Conservation (phyloP, 2,797 vertebrate genomes). For the Melanotaenia pygmaea region DNA sequence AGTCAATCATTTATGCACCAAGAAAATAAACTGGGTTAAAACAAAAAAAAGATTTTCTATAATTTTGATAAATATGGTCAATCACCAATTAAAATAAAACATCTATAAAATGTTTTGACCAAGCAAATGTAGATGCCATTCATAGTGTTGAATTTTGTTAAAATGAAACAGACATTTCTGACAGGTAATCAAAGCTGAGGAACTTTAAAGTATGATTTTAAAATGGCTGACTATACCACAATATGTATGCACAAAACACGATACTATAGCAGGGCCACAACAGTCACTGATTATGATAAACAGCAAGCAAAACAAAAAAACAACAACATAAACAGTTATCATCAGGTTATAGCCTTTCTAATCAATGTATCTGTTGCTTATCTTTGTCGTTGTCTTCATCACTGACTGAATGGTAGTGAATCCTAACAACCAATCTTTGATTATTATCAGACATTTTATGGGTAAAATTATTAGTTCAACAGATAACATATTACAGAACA, state of each 20-base stretch:
- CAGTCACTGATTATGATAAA: neutral
- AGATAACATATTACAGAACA: neutral
- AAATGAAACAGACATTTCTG: slow-evolving; percentile 52
- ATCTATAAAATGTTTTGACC: slow-evolving; percentile 40
- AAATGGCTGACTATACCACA: slow-evolving; percentile 15
- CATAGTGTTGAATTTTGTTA: slow-evolving; percentile 33
- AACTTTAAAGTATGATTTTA: slow-evolving; percentile 4
- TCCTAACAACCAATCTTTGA: neutral
- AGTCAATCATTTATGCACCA: slow-evolving; percentile 26
- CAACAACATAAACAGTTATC: neutral
- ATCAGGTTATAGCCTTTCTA: neutral
- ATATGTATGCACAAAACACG: neutral
- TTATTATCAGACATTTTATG: neutral
- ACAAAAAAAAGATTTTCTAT: slow-evolving; percentile 56
- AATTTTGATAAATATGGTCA: slow-evolving; percentile 53
- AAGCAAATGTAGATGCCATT: neutral
- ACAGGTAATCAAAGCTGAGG: slow-evolving; percentile 1
- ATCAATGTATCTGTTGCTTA: neutral
- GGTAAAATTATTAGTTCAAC: neutral
- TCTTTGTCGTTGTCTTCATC: neutral
- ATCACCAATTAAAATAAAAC: slow-evolving; percentile 41
- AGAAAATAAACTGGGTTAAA: slow-evolving; percentile 39
- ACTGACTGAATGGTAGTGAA: neutral
- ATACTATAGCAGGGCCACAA: neutral
- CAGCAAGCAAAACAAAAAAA: neutral